Percentiles rank a stretch among this genome's conserved stretches.
These are phyloP conservation scores for Allygus modestus DNA, from an alignment of 2,888 invertebrate genomes.

Conservation along the genomic window DNA sequence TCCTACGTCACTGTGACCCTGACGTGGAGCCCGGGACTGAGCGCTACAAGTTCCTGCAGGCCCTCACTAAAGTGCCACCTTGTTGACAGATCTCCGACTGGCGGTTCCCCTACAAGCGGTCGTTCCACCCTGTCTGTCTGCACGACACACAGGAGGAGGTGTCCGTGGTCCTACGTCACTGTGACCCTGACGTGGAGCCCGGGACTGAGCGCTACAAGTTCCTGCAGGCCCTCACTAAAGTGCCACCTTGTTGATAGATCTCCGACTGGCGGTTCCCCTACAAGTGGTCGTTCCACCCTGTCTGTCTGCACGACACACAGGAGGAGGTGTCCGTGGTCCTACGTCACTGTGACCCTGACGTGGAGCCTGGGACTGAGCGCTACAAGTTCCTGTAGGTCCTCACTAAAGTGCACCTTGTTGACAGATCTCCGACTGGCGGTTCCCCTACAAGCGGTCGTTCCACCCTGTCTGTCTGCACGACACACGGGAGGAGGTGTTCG, in stretches of 20 bases:
- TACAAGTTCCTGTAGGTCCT: no score
- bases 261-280: constrained; percentile 94
- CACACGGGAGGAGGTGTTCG: constrained; percentile 81
- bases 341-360: constrained; percentile 86
- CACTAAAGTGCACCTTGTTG: no score
- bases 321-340: constrained; percentile 82
- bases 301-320: constrained; percentile 87
- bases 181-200: constrained; percentile 82
- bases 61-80: no score
- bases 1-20: constrained; percentile 86
- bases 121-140: constrained; percentile 91
- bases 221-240: no score
- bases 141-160: constrained; percentile 84
- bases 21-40: constrained; percentile 83
- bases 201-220: no score
- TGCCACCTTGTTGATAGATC: constrained; percentile 79
- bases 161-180: constrained; percentile 82
- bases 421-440: constrained; percentile 91
- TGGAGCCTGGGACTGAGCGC: no score
- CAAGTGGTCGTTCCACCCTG: constrained; percentile 90
- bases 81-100: constrained; percentile 91
- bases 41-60: constrained; percentile 87
- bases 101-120: constrained; percentile 92
- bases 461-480: constrained; percentile 93
- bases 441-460: constrained; percentile 90